Percentiles rank a stretch among this genome's conserved stretches.
These are phyloP conservation scores for Etheostoma cragini DNA, from an alignment of 2,113 vertebrate species.

Conservation along the genomic window DNA sequence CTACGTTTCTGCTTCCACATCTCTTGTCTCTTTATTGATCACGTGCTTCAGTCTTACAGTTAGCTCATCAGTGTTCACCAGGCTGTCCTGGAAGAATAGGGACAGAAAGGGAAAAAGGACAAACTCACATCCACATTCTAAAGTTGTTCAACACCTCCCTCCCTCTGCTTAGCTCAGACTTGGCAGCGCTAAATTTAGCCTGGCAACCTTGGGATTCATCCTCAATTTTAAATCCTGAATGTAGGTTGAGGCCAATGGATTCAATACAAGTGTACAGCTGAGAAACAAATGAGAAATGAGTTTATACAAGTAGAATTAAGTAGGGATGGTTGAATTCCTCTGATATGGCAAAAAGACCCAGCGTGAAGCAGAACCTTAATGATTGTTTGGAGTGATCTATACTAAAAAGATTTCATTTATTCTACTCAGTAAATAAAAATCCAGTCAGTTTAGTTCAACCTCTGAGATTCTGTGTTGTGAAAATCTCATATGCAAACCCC, in stretches of 20 bases:
- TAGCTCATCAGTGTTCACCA: conserved; percentile 47
- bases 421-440: not conserved
- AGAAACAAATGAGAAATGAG: conserved; percentile 37
- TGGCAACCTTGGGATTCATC: conserved; percentile 74
- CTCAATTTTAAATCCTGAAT: conserved; percentile 79
- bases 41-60: conserved; percentile 38
- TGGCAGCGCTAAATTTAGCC: conserved; percentile 75
- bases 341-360: not conserved
- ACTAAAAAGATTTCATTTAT: conserved; percentile 9
- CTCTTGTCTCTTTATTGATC: conserved; percentile 30
- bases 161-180: conserved; percentile 47
- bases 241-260: conserved; percentile 75
- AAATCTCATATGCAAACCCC: not conserved
- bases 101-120: conserved; percentile 70
- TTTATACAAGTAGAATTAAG: conserved; percentile 13
- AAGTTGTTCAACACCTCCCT: conserved; percentile 32
- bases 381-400: not conserved
- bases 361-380: conserved; percentile 8
- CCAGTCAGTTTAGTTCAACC: not conserved
- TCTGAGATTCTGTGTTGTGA: not conserved
- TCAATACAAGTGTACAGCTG: conserved; percentile 38
- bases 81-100: conserved; percentile 58
- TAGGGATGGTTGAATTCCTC: not conserved
- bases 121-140: conserved; percentile 55
- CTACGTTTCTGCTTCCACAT: conserved; percentile 14